Conservation (phyloP, 1,140 invertebrate species). For the Drosophila tsacasi region DNA sequence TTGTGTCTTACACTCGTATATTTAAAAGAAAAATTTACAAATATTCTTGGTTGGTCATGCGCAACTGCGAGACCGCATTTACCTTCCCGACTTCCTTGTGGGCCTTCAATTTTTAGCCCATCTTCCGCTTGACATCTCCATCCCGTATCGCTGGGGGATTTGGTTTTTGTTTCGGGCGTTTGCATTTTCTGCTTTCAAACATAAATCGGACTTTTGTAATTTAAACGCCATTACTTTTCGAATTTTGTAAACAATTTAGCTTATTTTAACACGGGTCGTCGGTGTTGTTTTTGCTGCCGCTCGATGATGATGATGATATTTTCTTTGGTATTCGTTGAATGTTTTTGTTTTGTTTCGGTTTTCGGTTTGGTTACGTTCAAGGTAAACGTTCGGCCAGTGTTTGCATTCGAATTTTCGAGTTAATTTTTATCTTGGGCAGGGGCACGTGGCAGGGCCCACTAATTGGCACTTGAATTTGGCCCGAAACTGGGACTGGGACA, state of each 20-base stretch:
- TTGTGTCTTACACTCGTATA: not conserved
- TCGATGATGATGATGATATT: constrained; percentile 38
- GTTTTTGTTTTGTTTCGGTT: constrained; percentile 45
- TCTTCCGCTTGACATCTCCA: constrained; percentile 20
- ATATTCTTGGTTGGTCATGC: not conserved
- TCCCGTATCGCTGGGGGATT: constrained; percentile 9
- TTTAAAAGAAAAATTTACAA: not conserved
- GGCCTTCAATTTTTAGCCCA: constrained; percentile 8
- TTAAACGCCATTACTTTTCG: constrained; percentile 76
- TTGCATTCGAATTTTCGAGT: constrained; percentile 55
- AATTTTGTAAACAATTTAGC: constrained; percentile 66
- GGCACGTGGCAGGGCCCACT: constrained; percentile 40
- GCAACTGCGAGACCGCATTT: not conserved
- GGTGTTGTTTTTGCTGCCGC: constrained; percentile 27
- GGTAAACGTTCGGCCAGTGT: constrained; percentile 50
- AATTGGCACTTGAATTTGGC: constrained; percentile 69
- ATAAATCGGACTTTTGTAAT: constrained; percentile 63
- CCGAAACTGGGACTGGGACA: constrained; percentile 42
- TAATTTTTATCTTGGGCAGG: constrained; percentile 41
- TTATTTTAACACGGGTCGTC: constrained; percentile 39
- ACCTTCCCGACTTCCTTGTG: not conserved
- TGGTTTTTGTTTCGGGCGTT: constrained; percentile 30
- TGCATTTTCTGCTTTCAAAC: constrained; percentile 23
- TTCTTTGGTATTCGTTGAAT: constrained; percentile 39
- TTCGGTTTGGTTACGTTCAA: constrained; percentile 48